Evolutionary conservation across 1,140 invertebrate species (phyloP).

Genomic region (Aphelinus certus): DNA sequence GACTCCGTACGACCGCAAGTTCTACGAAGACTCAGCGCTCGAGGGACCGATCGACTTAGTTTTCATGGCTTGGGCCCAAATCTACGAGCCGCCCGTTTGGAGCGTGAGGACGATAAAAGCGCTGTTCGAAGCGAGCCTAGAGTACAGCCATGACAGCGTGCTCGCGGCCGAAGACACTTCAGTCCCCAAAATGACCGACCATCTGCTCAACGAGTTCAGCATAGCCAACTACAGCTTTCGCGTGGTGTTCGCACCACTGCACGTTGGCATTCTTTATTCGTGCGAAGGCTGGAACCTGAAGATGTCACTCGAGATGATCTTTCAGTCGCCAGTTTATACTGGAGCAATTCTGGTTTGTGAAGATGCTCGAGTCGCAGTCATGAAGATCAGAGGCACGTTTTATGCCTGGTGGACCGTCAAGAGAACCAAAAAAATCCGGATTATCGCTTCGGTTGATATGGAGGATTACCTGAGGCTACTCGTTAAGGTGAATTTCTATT

Average conservation of each 20-base stretch:
- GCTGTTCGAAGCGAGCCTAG: slow-evolving; percentile 52
- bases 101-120: slow-evolving; percentile 50
- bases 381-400: slow-evolving; percentile 49
- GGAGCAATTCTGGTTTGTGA: slow-evolving; percentile 55
- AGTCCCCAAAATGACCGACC: slow-evolving; percentile 46
- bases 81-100: slow-evolving; percentile 58
- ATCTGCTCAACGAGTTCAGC: slow-evolving; percentile 51
- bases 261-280: slow-evolving; percentile 50
- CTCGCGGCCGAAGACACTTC: slow-evolving; percentile 48
- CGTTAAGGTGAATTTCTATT: slow-evolving; percentile 20
- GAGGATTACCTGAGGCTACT: slow-evolving; percentile 57
- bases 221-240: slow-evolving; percentile 60
- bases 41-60: slow-evolving; percentile 56
- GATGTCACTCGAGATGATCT: slow-evolving; percentile 53
- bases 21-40: slow-evolving; percentile 45
- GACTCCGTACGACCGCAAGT: slow-evolving; percentile 45
- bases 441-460: slow-evolving; percentile 49
- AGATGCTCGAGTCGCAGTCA: slow-evolving; percentile 53
- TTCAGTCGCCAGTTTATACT: slow-evolving; percentile 53
- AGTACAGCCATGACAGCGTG: slow-evolving; percentile 51
- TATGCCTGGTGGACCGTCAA: slow-evolving; percentile 59
- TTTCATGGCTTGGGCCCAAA: slow-evolving; percentile 60
- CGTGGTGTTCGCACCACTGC: slow-evolving; percentile 55
- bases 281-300: slow-evolving; percentile 54
- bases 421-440: slow-evolving; percentile 51